Evolutionary conservation across 2,888 invertebrate genomes (phyloP).

Genomic region (Tortricodes alternella): DNA sequence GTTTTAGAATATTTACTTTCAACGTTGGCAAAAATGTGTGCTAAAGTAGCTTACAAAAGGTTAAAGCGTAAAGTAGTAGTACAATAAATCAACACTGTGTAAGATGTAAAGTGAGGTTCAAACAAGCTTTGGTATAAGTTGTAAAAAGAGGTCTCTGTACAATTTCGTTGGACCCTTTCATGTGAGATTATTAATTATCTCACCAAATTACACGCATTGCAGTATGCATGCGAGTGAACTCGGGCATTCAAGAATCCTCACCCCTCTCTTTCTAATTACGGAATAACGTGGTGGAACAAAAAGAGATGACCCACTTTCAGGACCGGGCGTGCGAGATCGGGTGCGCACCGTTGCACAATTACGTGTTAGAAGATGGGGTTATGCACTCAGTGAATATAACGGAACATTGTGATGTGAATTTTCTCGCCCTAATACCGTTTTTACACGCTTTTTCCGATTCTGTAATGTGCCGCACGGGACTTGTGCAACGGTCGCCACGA

Average conservation of each 20-base stretch:
- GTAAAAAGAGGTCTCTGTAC: no score
- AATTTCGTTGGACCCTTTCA: background rate
- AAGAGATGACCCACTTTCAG: conserved; percentile 81
- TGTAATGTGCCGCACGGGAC: conserved; percentile 56
- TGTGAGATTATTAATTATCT: background rate
- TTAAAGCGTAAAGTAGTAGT: no score
- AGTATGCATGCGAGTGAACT: conserved; percentile 36
- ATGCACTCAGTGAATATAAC: conserved; percentile 72
- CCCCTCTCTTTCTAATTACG: conserved; percentile 79
- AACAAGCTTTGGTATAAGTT: no score
- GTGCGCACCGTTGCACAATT: conserved; percentile 79
- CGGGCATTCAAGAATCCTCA: conserved; percentile 49
- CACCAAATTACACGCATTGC: conserved; percentile 8
- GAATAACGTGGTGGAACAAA: conserved; percentile 80
- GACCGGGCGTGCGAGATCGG: conserved; percentile 81
- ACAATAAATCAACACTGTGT: no score
- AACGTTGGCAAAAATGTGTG: no score
- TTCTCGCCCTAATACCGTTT: conserved; percentile 79
- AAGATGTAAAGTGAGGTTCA: no score
- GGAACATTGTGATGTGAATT: conserved; percentile 78
- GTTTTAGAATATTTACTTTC: no score
- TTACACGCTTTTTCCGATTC: conserved; percentile 69
- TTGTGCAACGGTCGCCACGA: conserved; percentile 66
- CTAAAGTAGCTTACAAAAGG: no score
- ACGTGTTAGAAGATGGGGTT: conserved; percentile 79